phyloP scores from a whole-genome alignment of 2,113 vertebrate genomes.

The Hoplias malabaricus region DNA sequence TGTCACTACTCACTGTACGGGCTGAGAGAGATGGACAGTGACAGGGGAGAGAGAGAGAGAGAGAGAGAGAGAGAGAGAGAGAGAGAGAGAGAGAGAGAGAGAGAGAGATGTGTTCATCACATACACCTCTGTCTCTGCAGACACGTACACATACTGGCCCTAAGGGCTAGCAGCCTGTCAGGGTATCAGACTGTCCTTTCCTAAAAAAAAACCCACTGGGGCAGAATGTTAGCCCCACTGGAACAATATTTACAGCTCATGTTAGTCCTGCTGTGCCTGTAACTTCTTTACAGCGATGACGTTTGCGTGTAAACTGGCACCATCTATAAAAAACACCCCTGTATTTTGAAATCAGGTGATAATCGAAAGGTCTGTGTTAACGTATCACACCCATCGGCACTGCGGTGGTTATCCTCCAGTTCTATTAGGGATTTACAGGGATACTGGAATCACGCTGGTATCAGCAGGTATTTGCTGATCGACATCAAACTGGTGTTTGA shows the following conservation, averaged over 20 bases:
- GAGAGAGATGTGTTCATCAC: constrained; percentile 39
- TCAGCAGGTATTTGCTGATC: too few species aligned
- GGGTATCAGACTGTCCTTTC: constrained; percentile 51
- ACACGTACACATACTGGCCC: constrained; percentile 44
- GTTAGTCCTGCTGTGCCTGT: not conserved
- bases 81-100: not conserved
- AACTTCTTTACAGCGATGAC: not conserved
- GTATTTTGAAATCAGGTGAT: constrained; percentile 89
- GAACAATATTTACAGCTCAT: constrained; percentile 46
- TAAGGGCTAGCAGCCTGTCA: constrained; percentile 59
- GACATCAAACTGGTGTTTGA: too few species aligned
- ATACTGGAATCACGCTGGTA: too few species aligned
- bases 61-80: constrained; percentile 27
- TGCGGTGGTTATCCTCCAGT: constrained; percentile 70
- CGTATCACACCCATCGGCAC: constrained; percentile 91
- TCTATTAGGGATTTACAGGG: too few species aligned
- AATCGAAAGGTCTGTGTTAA: constrained; percentile 87
- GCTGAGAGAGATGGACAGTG: constrained; percentile 57
- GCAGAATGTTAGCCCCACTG: constrained; percentile 34
- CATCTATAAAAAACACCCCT: constrained; percentile 80
- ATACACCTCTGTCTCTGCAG: constrained; percentile 10
- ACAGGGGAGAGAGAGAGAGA: constrained; percentile 44
- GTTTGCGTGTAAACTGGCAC: not conserved
- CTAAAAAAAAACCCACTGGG: constrained; percentile 62
- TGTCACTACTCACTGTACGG: constrained; percentile 53